Percentiles rank a stretch among this genome's conserved stretches.
Conservation (phyloP, 2,797 vertebrate species). For the Remorina albescens region DNA sequence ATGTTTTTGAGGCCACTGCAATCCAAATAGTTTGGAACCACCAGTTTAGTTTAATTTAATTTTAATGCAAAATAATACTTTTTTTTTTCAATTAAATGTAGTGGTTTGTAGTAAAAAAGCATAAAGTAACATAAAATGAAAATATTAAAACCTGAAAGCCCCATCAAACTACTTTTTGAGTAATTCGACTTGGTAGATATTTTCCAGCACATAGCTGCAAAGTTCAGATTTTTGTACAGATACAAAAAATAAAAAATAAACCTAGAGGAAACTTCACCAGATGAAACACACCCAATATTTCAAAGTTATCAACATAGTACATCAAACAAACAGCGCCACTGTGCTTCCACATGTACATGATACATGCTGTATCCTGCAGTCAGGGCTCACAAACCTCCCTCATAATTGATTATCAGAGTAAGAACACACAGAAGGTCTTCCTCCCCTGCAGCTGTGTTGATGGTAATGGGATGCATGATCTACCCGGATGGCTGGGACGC, state of each 20-base stretch:
- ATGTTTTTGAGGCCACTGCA: not conserved
- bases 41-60: not conserved
- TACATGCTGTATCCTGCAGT: constrained; percentile 13
- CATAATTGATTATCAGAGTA: constrained; percentile 42
- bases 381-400: constrained; percentile 12
- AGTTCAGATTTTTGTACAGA: constrained; percentile 2
- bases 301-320: constrained; percentile 32
- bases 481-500: constrained; percentile 99
- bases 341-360: constrained; percentile 38
- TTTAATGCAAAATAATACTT: not conserved
- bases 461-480: constrained; percentile 95
- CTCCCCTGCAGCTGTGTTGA: constrained; percentile 75
- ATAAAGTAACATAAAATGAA: not conserved
- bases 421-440: constrained; percentile 25
- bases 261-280: constrained; percentile 26
- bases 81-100: not conserved
- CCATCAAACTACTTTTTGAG: not conserved
- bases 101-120: not conserved
- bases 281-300: constrained; percentile 36
- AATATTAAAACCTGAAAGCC: not conserved
- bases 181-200: not conserved
- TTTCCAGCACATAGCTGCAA: not conserved
- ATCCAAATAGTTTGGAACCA: not conserved
- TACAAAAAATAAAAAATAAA: not conserved
- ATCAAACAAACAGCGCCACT: constrained; percentile 39